These are phyloP conservation scores for Oxyscelio sp. DNA, from an alignment of 2,888 invertebrate species.

Conservation along the genomic window DNA sequence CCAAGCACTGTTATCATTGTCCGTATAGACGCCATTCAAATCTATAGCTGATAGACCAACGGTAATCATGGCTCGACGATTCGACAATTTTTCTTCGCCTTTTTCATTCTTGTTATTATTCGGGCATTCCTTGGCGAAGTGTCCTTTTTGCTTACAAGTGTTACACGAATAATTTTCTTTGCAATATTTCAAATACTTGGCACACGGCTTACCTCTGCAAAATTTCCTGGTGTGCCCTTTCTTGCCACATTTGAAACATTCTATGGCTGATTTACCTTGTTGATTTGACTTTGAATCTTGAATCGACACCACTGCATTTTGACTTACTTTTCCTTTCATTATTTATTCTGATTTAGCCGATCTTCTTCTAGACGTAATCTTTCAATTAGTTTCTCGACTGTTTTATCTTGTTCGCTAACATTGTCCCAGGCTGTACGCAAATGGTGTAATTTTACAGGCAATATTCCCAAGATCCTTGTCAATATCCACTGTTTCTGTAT, in stretches of 20 bases:
- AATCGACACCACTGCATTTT: too few species aligned
- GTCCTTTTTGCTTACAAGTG: conserved; percentile 19
- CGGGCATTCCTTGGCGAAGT: conserved; percentile 47
- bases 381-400: too few species aligned
- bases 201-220: conserved; percentile 27
- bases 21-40: not conserved
- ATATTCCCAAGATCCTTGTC: too few species aligned
- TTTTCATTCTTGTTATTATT: not conserved
- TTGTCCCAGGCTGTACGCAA: too few species aligned
- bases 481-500: too few species aligned
- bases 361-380: too few species aligned
- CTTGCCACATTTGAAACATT: conserved; percentile 36
- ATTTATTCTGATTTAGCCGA: too few species aligned
- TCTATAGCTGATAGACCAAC: conserved; percentile 17
- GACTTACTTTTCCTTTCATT: too few species aligned
- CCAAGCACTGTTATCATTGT: conserved; percentile 12
- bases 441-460: too few species aligned
- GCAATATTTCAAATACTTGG: conserved; percentile 30
- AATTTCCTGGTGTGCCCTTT: conserved; percentile 25
- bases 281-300: too few species aligned
- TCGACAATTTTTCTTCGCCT: not conserved
- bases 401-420: too few species aligned
- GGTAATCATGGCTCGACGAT: conserved; percentile 20
- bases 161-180: conserved; percentile 36
- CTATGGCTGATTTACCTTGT: not conserved